Percentiles rank a stretch among this genome's conserved stretches.
Evolutionary conservation across 2,888 invertebrate species (phyloP).

Genomic region (Pollenia amentaria): DNA sequence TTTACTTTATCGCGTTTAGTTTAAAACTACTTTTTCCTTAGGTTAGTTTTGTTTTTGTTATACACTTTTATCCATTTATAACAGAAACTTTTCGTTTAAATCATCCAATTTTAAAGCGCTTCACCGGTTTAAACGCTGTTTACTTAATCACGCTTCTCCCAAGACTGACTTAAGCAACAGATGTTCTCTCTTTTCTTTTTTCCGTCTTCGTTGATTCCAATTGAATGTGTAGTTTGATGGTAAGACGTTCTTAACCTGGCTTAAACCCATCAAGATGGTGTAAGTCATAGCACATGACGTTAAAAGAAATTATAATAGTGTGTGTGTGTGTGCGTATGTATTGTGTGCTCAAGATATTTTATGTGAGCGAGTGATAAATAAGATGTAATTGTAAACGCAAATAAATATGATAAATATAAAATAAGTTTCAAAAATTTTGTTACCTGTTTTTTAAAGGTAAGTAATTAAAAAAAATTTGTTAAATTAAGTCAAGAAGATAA

Average conservation of each 20-base stretch:
- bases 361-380: neutral
- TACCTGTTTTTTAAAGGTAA: too few relatives aligned
- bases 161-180: slow-evolving; percentile 69
- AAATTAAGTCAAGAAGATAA: too few relatives aligned
- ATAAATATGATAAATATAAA: too few relatives aligned
- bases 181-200: slow-evolving; percentile 63
- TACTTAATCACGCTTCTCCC: slow-evolving; percentile 64
- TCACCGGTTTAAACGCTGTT: slow-evolving; percentile 66
- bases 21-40: slow-evolving; percentile 55
- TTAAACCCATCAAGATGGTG: slow-evolving; percentile 63
- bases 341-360: neutral
- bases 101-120: slow-evolving; percentile 7
- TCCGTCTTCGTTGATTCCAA: slow-evolving; percentile 12
- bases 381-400: too few relatives aligned
- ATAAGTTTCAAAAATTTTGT: too few relatives aligned
- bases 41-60: slow-evolving; percentile 43
- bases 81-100: slow-evolving; percentile 10
- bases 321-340: neutral
- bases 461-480: too few relatives aligned
- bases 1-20: slow-evolving; percentile 31
- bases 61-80: slow-evolving; percentile 62
- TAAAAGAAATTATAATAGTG: slow-evolving; percentile 11
- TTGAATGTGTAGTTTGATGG: slow-evolving; percentile 58
- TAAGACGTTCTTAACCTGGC: slow-evolving; percentile 72
- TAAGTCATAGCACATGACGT: slow-evolving; percentile 50